Conservation (phyloP, 2,113 vertebrate genomes). For the Ceratotherium simum region DNA sequence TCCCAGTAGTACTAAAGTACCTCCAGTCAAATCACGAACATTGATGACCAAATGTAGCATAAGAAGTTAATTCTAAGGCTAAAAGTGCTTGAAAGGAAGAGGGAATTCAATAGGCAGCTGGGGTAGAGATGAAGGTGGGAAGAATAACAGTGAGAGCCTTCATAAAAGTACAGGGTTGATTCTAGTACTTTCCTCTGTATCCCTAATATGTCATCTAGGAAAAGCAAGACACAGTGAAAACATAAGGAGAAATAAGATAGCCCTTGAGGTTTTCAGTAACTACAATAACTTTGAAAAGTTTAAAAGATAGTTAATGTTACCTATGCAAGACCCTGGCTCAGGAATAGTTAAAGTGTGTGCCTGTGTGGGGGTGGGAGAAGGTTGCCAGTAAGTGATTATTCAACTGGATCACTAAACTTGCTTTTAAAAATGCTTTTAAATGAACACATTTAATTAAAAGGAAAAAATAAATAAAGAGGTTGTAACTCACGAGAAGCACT, state of each 20-base stretch:
- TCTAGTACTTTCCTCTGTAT: background rate
- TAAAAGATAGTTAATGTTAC: background rate
- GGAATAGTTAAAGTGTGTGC: background rate
- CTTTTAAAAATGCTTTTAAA: slow-evolving; percentile 48
- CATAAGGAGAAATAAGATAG: background rate
- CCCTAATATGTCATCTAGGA: background rate
- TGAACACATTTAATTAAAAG: slow-evolving; percentile 14
- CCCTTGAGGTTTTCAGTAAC: background rate
- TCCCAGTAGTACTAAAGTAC: slow-evolving; percentile 10
- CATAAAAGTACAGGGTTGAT: background rate
- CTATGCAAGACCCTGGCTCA: background rate
- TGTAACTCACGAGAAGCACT: background rate
- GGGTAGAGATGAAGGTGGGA: background rate
- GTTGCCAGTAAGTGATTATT: background rate
- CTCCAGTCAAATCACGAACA: background rate
- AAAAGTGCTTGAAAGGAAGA: slow-evolving; percentile 18
- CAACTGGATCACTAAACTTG: background rate
- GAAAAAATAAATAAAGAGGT: slow-evolving; percentile 17
- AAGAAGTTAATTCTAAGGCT: slow-evolving; percentile 17
- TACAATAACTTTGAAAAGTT: background rate
- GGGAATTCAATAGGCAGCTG: background rate
- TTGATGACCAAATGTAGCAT: background rate
- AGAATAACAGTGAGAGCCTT: background rate
- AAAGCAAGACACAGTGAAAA: background rate
- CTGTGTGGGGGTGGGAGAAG: background rate